These are phyloP conservation scores for Ochropacha duplaris DNA, from an alignment of 2,888 invertebrate genomes.

Conservation along the genomic window DNA sequence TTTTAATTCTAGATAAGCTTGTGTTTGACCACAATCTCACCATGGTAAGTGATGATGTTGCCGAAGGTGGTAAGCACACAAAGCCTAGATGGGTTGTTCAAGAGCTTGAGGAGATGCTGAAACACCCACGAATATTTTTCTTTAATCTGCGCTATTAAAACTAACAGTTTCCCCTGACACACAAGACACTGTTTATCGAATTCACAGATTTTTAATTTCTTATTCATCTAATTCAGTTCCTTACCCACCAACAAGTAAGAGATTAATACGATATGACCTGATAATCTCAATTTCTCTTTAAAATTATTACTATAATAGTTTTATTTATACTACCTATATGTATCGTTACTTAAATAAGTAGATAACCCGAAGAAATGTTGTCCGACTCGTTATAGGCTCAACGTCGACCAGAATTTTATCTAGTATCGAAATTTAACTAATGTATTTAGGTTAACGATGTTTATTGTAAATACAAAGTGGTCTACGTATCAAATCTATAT, in stretches of 20 bases:
- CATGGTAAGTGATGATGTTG: no score
- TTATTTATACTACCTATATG: conserved; percentile 26
- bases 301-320: conserved; percentile 19
- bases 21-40: no score
- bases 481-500: conserved; percentile 25
- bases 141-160: no score
- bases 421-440: conserved; percentile 34
- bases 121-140: no score
- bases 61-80: no score
- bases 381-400: conserved; percentile 33
- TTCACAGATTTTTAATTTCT: background rate
- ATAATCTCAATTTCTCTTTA: conserved; percentile 35
- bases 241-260: background rate
- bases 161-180: no score
- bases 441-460: conserved; percentile 57
- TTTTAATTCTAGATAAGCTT: no score
- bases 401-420: conserved; percentile 32
- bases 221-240: background rate
- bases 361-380: conserved; percentile 28
- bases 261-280: conserved; percentile 4
- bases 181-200: background rate
- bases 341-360: conserved; percentile 16
- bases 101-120: no score
- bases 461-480: conserved; percentile 43
- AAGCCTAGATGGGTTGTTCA: no score